phyloP scores from a whole-genome alignment of 2,888 invertebrate genomes.

The Hipparchia sbordonii region DNA sequence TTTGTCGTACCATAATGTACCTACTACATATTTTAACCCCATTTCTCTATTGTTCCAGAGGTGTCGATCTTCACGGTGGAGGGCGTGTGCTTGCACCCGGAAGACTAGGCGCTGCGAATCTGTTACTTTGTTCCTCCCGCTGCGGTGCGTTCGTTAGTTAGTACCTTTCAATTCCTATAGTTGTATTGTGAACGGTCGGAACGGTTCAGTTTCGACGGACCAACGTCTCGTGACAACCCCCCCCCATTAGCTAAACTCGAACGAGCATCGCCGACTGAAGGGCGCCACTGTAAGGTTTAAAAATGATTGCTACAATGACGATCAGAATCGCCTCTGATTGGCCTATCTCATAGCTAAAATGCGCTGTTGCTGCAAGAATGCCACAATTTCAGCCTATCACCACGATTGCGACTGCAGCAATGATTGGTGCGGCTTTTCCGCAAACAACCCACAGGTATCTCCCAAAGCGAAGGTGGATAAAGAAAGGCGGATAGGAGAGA shows the following conservation, averaged over 20 bases:
- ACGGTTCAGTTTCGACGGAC: slow-evolving; percentile 67
- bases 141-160: slow-evolving; percentile 52
- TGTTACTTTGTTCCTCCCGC: slow-evolving; percentile 45
- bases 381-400: too few species aligned
- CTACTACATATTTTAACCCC: background rate
- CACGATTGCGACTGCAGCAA: too few species aligned
- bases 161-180: slow-evolving; percentile 72
- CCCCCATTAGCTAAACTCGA: slow-evolving; percentile 49
- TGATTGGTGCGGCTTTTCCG: too few species aligned
- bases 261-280: slow-evolving; percentile 16
- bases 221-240: slow-evolving; percentile 68
- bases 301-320: too few species aligned
- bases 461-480: too few species aligned
- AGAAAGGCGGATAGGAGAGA: too few species aligned
- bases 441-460: too few species aligned
- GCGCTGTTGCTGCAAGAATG: too few species aligned
- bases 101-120: slow-evolving; percentile 66
- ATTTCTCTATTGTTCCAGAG: slow-evolving; percentile 85
- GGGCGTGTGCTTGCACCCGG: slow-evolving; percentile 93
- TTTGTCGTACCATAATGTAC: too few species aligned
- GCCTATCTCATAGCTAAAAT: too few species aligned
- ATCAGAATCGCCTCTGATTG: too few species aligned
- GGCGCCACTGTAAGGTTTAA: background rate
- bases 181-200: slow-evolving; percentile 55
- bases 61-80: slow-evolving; percentile 97